Evolutionary conservation across 2,113 vertebrate species (phyloP), one percentile per base, ranked within the genome.

Genomic region (Phaethon lepturus): DNA sequence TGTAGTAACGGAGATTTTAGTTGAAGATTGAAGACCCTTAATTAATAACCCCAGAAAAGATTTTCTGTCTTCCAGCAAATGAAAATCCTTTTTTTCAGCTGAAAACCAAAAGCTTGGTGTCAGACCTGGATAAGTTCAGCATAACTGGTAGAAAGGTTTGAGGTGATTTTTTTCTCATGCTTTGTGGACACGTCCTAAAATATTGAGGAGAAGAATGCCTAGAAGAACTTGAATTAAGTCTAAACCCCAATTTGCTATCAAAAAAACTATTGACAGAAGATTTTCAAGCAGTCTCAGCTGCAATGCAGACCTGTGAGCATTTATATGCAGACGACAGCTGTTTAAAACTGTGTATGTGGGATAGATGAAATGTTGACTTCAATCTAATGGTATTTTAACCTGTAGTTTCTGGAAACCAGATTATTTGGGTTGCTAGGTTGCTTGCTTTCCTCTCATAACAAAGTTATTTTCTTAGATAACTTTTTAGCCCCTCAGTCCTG

Each of bases 311-410:
- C 78, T 71, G 19, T 63, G 68, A 88, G 58, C 5, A 1, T 83
- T 92, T 86, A 56, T 55, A 86, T 44, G 45, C 40, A 79, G 72
- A 44, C 33, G 28, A 66, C 91, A 93, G 86, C 62, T 93, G 74
- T 87, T 94, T 89, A 94, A 88, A 91, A 38, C 78, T 73, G 29
- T 69, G 4, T 90, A 77, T 4, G 1, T 38, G 38, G 58, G 9
- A 64, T 3, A 95, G 80, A 97, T 92, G 56, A 93, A 95, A 96
- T n/a, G 26, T 75, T 96, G 84, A 66, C 42, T 94, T 95, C 76
- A 92, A 93, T 64, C 93, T 94, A 75, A 82, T 40, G 47, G 45
- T 90, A 93, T 96, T 89, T 94, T 83, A 93, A 88, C 74, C 69
- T 90, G 77, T 29, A 28, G 4, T 82, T 94, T 93, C 91, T 90